A percentile compares a stretch with the other conserved stretches of the same genome.
phyloP scores from a whole-genome alignment of 2,888 invertebrate species.

The Sinohyriopsis cumingii region DNA sequence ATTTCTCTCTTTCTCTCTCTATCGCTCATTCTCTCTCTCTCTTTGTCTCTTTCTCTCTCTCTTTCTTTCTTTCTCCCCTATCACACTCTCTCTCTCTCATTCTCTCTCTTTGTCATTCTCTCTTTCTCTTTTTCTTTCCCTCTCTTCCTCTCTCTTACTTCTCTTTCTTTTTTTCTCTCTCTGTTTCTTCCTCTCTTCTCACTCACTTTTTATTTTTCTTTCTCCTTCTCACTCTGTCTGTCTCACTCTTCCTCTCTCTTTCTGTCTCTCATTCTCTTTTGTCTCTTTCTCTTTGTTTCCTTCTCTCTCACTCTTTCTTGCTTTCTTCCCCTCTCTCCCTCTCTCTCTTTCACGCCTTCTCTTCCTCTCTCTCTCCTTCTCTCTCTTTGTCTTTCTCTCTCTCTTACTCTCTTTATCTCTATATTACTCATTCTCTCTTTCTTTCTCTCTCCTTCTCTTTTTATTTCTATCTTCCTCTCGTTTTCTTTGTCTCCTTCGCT shows the following conservation, averaged over 20 bases:
- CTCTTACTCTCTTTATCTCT: too few relatives aligned
- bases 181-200: neutral
- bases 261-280: too few relatives aligned
- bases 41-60: neutral
- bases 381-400: too few relatives aligned
- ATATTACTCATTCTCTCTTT: too few relatives aligned
- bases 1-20: too few relatives aligned
- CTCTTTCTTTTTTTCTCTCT: too few relatives aligned
- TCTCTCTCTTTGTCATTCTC: neutral
- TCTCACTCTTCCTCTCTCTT: neutral
- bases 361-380: too few relatives aligned
- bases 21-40: conserved; percentile 2
- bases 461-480: too few relatives aligned
- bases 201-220: neutral
- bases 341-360: too few relatives aligned
- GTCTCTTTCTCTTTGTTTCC: too few relatives aligned
- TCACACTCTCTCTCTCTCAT: conserved; percentile 1
- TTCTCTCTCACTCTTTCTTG: neutral
- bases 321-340: neutral
- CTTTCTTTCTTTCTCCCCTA: neutral
- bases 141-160: neutral
- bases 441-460: too few relatives aligned
- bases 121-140: conserved; percentile 2
- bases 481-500: too few relatives aligned
- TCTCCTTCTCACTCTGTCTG: conserved; percentile 3